Conservation (phyloP, 2,888 invertebrate genomes). For the Melikaiella ostensackeni region DNA sequence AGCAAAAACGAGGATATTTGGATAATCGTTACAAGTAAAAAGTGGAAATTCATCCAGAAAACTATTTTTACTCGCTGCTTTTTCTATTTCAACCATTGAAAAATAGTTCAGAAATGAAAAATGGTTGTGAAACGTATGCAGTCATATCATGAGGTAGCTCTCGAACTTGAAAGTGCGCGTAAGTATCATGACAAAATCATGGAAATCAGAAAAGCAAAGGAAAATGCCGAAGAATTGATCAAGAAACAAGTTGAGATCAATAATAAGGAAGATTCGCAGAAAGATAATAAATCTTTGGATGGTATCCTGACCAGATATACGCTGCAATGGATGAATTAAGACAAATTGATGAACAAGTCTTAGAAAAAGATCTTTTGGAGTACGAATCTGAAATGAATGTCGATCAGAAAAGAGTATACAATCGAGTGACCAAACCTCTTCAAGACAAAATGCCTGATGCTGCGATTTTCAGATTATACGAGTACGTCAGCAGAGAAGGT, state of each 20-base stretch:
- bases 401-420: slow-evolving; percentile 53
- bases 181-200: no score
- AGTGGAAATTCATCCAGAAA: no score
- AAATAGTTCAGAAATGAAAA: no score
- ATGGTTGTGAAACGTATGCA: slow-evolving; percentile 51
- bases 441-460: slow-evolving; percentile 18
- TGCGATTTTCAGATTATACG: slow-evolving; percentile 50
- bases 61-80: no score
- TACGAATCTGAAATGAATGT: slow-evolving; percentile 14
- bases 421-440: slow-evolving; percentile 43
- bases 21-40: no score
- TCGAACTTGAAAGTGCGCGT: no score
- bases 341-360: background rate
- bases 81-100: no score
- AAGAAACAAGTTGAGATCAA: slow-evolving; percentile 26
- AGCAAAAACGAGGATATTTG: no score
- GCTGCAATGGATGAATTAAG: background rate
- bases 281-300: background rate
- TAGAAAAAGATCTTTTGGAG: background rate
- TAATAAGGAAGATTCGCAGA: background rate
- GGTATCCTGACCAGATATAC: background rate
- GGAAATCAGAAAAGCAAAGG: background rate
- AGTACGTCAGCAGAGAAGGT: slow-evolving; percentile 62
- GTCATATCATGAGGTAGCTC: slow-evolving; percentile 47
- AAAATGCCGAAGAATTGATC: slow-evolving; percentile 28